phyloP scores from a whole-genome alignment of 2,888 invertebrate genomes.

The Chrysopilus asiliformis region DNA sequence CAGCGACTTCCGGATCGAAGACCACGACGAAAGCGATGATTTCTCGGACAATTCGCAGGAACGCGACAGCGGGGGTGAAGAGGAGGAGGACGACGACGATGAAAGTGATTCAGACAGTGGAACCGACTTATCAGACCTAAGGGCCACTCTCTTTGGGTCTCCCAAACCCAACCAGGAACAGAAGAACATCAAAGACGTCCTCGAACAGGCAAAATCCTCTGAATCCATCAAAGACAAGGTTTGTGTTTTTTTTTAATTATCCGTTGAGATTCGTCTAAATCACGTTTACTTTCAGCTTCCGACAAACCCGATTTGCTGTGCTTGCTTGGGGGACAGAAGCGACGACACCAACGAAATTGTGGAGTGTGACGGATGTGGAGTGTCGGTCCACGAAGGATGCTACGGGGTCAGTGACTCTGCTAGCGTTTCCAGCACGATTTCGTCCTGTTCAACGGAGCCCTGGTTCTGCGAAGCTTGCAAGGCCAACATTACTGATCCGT shows the following conservation, averaged over 20 bases:
- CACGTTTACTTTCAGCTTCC: constrained; percentile 32
- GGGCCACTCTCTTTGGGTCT: too few relatives aligned
- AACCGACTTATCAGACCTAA: too few relatives aligned
- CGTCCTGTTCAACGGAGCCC: constrained; percentile 90
- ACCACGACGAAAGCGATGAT: constrained; percentile 59
- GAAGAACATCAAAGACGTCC: too few relatives aligned
- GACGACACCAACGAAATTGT: constrained; percentile 92
- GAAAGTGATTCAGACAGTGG: constrained; percentile 33
- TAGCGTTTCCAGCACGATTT: constrained; percentile 84
- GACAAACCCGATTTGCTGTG: constrained; percentile 75
- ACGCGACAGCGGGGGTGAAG: constrained; percentile 49
- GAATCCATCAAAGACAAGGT: too few relatives aligned
- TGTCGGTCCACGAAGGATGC: constrained; percentile 94
- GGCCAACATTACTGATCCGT: constrained; percentile 75
- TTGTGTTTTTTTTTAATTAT: too few relatives aligned
- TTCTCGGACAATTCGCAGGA: constrained; percentile 29
- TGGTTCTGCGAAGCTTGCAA: constrained; percentile 99
- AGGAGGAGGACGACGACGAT: constrained; percentile 22
- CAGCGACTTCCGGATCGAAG: constrained; percentile 85
- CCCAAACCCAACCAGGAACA: too few relatives aligned
- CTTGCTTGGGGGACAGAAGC: constrained; percentile 84
- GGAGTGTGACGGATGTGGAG: constrained; percentile 93
- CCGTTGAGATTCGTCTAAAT: too few relatives aligned
- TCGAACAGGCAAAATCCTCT: too few relatives aligned
- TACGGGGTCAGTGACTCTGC: constrained; percentile 89